These are phyloP conservation scores for Cosmorhoe ocellata DNA, from an alignment of 2,888 invertebrate genomes.

Conservation along the genomic window DNA sequence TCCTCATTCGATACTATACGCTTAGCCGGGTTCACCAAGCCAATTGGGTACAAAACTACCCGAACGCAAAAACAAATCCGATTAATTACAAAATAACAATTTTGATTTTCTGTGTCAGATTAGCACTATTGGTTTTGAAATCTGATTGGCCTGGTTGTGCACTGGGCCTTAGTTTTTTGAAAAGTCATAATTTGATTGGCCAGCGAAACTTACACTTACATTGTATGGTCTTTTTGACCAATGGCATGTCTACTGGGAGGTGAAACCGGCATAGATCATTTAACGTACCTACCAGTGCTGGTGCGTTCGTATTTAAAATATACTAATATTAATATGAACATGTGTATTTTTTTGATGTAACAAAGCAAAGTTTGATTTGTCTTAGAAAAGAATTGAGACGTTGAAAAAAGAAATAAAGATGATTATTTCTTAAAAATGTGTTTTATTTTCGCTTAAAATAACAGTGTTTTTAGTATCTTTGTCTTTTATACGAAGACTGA, in stretches of 20 bases:
- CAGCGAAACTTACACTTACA: neutral
- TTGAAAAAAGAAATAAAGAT: slow-evolving; percentile 77
- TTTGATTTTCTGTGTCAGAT: too few relatives aligned
- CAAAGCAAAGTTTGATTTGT: slow-evolving; percentile 80
- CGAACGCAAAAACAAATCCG: neutral
- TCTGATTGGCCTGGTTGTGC: too few relatives aligned
- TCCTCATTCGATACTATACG: slow-evolving; percentile 24
- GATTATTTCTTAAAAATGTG: slow-evolving; percentile 78
- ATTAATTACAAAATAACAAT: neutral
- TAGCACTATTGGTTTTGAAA: too few relatives aligned
- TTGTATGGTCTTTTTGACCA: neutral
- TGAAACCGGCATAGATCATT: slow-evolving; percentile 15
- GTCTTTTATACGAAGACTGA: too few relatives aligned
- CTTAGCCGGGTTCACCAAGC: slow-evolving; percentile 14
- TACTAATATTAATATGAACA: slow-evolving; percentile 68
- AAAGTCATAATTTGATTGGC: neutral
- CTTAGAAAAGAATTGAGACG: slow-evolving; percentile 79
- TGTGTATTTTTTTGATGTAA: slow-evolving; percentile 81
- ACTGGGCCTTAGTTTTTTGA: too few relatives aligned
- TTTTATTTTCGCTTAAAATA: slow-evolving; percentile 58
- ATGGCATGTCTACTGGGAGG: neutral
- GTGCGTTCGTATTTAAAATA: slow-evolving; percentile 68
- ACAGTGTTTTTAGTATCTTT: neutral
- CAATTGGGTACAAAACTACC: neutral
- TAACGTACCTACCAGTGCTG: slow-evolving; percentile 44